A percentile compares a stretch with the other conserved stretches of the same genome.
phyloP scores from a whole-genome alignment of 37 sponge, comb jelly and placozoan genomes.

The Ianthella basta region DNA sequence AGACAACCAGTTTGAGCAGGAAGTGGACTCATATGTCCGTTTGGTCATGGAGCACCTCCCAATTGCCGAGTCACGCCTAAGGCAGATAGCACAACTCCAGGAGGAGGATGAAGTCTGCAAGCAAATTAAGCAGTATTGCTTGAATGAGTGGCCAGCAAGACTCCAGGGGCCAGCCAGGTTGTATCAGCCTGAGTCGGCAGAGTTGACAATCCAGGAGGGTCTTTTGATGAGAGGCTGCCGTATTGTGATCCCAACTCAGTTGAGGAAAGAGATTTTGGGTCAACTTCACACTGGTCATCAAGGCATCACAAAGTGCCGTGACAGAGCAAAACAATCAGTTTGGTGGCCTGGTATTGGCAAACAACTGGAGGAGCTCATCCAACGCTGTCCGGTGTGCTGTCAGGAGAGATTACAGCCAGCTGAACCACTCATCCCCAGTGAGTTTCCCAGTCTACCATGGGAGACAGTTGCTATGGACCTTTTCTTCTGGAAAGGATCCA shows the following conservation, averaged over 20 bases:
- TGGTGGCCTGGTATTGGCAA: constrained; percentile 44
- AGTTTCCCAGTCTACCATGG: constrained; percentile 48
- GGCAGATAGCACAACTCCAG: constrained; percentile 24
- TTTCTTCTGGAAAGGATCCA: constrained; percentile 30
- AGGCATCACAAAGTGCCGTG: constrained; percentile 44
- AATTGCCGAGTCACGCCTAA: not conserved
- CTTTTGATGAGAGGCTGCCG: constrained; percentile 35
- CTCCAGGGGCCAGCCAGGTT: too few relatives aligned
- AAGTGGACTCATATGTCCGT: not conserved
- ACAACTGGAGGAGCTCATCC: constrained; percentile 44
- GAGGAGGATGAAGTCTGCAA: constrained; percentile 39
- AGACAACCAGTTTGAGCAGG: constrained; percentile 33
- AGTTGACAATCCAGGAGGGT: constrained; percentile 22
- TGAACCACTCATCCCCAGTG: constrained; percentile 40
- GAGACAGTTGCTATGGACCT: constrained; percentile 51
- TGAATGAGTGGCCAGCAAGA: constrained; percentile 40
- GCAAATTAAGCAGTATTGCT: constrained; percentile 32
- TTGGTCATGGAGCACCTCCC: not conserved
- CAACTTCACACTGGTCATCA: constrained; percentile 41
- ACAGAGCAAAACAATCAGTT: constrained; percentile 41
- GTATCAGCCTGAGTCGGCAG: constrained; percentile 10
- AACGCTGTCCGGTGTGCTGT: constrained; percentile 35
- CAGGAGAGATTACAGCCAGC: not conserved
- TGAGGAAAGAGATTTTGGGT: constrained; percentile 22
- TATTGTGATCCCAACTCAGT: constrained; percentile 29